Base-by-base conservation (phyloP, 2,113 vertebrate species). In the Phaethon lepturus region DNA sequence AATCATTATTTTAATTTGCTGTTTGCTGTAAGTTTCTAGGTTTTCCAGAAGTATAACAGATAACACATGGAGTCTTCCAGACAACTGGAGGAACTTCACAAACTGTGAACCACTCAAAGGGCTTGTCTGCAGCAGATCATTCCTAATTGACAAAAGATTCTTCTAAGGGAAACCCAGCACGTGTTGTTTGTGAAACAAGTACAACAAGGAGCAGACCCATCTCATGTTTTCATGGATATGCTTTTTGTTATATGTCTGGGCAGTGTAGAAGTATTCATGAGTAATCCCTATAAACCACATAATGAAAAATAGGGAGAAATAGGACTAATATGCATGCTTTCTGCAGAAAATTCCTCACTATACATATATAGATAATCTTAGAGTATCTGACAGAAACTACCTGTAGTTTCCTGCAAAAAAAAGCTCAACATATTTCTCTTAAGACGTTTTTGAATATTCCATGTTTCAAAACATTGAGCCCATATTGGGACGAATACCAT, bases 141-240 rank as follows among this genome's bases (percentile, higher is more conserved):
- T 88, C 64, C 31, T 95, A 93, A 92, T 92, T 92, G 77, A 89
- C 31, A 80, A 80, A 93, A 91, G 42, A 82, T 79, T 92, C 56
- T 83, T 94, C 80, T 74, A 83, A 83, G 49, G 33, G 63, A 93
- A 92, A 84, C 7, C 10, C 28, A 82, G 28, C 2, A 45, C 13
- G 45, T 72, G 80, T 4, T 76, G 25, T 82, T 93, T 91, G 45
- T 33, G 56, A 91, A 95, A 92, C 26, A 92, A 80, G 5, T 33
- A 66, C 86, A 94, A 95, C 44, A 44, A 93, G 56, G 68, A 95
- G n/a, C 78, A 95, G 81, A 78, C 3, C 3, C 25, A 42, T 60
- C n/a, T 84, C 29, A 11, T 64, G 67, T 93, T 95, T 47, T 42
- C 47, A 88, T 72, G 25, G 45, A 64, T 91, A 78, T 97, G 68